phyloP scores from a whole-genome alignment of 1,140 invertebrate genomes.

The Aphaenogaster floridana region DNA sequence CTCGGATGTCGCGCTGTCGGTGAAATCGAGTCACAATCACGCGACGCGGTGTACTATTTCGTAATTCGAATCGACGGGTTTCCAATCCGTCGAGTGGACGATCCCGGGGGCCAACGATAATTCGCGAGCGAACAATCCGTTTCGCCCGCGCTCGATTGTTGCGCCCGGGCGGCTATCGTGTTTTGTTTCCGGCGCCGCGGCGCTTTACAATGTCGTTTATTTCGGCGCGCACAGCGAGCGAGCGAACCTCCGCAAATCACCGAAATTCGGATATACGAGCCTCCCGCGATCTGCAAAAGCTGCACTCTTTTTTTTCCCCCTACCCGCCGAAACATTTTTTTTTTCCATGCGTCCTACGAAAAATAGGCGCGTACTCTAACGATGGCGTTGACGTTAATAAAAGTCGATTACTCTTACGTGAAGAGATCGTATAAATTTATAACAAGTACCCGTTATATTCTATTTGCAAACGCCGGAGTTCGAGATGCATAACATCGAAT shows the following conservation, averaged over 20 bases:
- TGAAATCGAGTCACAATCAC: slow-evolving; percentile 66
- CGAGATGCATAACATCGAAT: background rate
- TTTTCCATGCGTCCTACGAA: background rate
- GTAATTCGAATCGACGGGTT: slow-evolving; percentile 73
- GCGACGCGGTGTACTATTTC: slow-evolving; percentile 72
- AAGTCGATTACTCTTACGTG: slow-evolving; percentile 3
- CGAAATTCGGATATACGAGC: slow-evolving; percentile 36
- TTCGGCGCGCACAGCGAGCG: slow-evolving; percentile 13
- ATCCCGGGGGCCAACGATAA: slow-evolving; percentile 43
- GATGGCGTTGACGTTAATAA: background rate
- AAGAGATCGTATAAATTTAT: background rate
- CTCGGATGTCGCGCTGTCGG: slow-evolving; percentile 70
- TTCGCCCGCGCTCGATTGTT: slow-evolving; percentile 45
- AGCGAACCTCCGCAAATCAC: slow-evolving; percentile 13
- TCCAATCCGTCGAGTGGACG: slow-evolving; percentile 64
- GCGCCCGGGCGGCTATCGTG: slow-evolving; percentile 1
- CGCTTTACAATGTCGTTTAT: slow-evolving; percentile 52
- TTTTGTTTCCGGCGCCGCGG: slow-evolving; percentile 30
- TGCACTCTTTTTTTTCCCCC: background rate
- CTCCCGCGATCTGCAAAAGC: slow-evolving; percentile 5
- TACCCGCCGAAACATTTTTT: background rate
- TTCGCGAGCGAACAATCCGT: slow-evolving; percentile 55
- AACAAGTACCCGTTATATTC: background rate
- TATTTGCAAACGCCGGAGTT: background rate
- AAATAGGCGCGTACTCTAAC: slow-evolving; percentile 14